Base-by-base conservation (phyloP, 2,888 invertebrate species). In the Spilosoma lubricipeda region DNA sequence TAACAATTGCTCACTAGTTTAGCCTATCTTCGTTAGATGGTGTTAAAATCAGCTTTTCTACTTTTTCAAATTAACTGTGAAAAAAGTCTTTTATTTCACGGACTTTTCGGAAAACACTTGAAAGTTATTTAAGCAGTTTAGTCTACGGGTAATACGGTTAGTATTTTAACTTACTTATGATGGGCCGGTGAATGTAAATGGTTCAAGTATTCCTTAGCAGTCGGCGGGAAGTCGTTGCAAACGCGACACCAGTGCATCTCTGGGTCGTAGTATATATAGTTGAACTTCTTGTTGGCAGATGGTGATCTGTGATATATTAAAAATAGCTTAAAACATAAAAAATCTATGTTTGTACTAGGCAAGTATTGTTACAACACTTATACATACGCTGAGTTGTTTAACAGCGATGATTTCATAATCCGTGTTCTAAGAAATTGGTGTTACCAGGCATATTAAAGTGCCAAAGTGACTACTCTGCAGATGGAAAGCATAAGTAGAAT, bases 191-290 rank as follows among this genome's bases (percentile, higher is more conserved):
- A 97, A 90, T 98, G 98, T 84, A 98, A 96, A 95, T 98, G 98
- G 91, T 97, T 97, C 83, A 98, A 94, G 91, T 98, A 98, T 90
- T 98, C 98, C 91, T 98, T 98, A 71, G 98, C 98, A 3, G 98
- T 98, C 88, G 97, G 97, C 48, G 98, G 98, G 92, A 98, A 98
- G 85, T 97, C 97, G 91, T 98, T 97, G 93, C 98, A 98, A 70
- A 97, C 97, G 73, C 98, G 96, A 91, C 98, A 98, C 98, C 98
- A 98, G 90, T 98, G 98, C 96, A 98, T 97, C 94, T 98, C 98
- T 0, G 98, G 98, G 93, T 98, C 98, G 90, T 98, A 98, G 93
- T 98, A 98, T 72, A 98, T 97, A 88, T 97, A 98, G 96, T 98
- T 98, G 91, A 96, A 97, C 90, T 96, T 96, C 78, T 89, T 95